Base-by-base conservation (phyloP, 2,888 invertebrate genomes). In the Lasioglossum malachurum region DNA sequence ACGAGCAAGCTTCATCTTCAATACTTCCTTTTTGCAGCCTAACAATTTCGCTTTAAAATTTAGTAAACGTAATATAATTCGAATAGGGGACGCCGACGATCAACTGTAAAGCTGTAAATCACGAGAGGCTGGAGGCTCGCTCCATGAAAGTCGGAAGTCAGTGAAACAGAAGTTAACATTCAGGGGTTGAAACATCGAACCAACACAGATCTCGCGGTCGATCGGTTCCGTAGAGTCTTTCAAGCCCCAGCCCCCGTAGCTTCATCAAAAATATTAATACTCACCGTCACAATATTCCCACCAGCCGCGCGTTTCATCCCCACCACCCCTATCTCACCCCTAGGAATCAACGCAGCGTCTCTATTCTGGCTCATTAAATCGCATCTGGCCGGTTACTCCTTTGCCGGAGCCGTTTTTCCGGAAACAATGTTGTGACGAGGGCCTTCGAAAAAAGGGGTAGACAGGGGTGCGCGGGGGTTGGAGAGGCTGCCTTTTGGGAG, bases 371-470 rank as follows among this genome's bases (percentile, higher is more conserved):
- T 89, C 84, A 86, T 91, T 91, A 91, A 88, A 85, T 88, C 88
- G 75, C 91, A 91, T 91, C 91, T 91, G 91, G 91, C 57, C 83
- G 88, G 81, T 87, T 86, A 76, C 78, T 83, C 78, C 74, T 78
- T 86, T 81, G 79, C 76, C 87, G 87, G 82, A 92, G 92, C 92
- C 92, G 92, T 92, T 94, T 94, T 94, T 93, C 92, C 93, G 93
- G 93, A 94, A 94, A 94, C 94, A 94, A 94, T 94, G 93, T 94
- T 94, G 92, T 92, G 92, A 94, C 94, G 93, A 94, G 94, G 90
- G 90, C 93, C 92, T 93, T 94, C 92, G 92, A 93, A 83, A 85
- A 88, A 88, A 87, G 82, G 89, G 87, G 89, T 78, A 73, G 79
- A 79, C 76, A 83, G 69, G 69, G 35, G 69, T 46, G 67, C 71